Percentiles rank a stretch among this genome's conserved stretches.
phyloP scores from a whole-genome alignment of 2,113 vertebrate genomes.

The Redunca redunca region DNA sequence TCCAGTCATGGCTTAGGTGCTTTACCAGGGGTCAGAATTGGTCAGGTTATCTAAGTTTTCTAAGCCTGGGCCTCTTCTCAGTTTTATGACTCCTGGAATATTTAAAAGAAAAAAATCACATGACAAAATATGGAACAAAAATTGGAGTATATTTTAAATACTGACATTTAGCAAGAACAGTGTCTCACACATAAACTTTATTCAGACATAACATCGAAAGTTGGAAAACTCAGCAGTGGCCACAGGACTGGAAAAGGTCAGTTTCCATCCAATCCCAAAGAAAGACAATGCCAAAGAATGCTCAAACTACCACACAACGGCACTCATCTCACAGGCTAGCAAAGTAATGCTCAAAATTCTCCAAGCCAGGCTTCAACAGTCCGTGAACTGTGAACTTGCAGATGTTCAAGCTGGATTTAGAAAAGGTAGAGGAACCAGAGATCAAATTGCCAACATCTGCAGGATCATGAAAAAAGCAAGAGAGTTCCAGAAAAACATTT shows the following conservation, averaged over 20 bases:
- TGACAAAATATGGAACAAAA: neutral
- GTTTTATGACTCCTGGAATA: neutral
- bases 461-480: neutral
- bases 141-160: constrained; percentile 1
- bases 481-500: neutral
- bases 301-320: neutral
- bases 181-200: neutral
- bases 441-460: neutral
- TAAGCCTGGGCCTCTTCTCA: neutral
- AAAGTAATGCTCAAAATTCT: neutral
- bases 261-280: neutral
- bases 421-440: neutral
- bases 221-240: neutral
- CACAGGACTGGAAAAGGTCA: neutral
- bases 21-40: neutral
- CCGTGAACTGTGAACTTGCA: neutral
- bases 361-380: neutral
- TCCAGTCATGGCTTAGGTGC: neutral
- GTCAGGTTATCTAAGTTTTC: neutral
- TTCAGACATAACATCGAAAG: neutral
- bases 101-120: constrained; percentile 20
- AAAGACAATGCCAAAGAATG: neutral
- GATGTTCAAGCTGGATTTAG: neutral
- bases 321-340: neutral
- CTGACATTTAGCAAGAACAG: constrained; percentile 19